Conservation (phyloP, 2,888 invertebrate genomes). For the Meandrusa payeni region DNA sequence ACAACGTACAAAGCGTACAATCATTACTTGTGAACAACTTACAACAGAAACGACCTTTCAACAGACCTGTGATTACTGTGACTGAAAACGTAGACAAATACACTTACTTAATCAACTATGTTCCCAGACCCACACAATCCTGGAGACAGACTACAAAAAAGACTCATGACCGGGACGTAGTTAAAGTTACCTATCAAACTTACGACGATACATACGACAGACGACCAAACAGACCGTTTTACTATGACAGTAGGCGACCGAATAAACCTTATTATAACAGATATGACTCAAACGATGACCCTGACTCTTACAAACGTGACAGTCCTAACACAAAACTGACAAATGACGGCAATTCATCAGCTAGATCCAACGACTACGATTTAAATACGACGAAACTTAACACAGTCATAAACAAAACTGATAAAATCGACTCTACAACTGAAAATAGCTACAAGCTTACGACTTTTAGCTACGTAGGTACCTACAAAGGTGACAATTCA, state of each 20-base stretch:
- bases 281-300: conserved; percentile 40
- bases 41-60: conserved; percentile 61
- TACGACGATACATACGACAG: conserved; percentile 68
- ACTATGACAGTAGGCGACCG: conserved; percentile 58
- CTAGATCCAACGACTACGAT: conserved; percentile 59
- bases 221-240: conserved; percentile 35
- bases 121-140: conserved; percentile 73
- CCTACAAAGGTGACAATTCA: conserved; percentile 53
- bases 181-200: conserved; percentile 72
- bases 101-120: conserved; percentile 75
- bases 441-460: conserved; percentile 68
- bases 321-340: conserved; percentile 46
- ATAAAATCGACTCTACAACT: conserved; percentile 47
- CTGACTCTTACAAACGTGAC: conserved; percentile 50
- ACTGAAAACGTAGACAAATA: conserved; percentile 74
- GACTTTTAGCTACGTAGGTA: conserved; percentile 75
- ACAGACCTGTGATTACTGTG: conserved; percentile 66
- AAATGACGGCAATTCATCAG: conserved; percentile 53
- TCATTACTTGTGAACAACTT: conserved; percentile 65
- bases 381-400: conserved; percentile 16
- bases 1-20: conserved; percentile 62
- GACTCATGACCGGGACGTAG: conserved; percentile 60
- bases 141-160: conserved; percentile 66
- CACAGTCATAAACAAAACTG: conserved; percentile 32
- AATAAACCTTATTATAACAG: conserved; percentile 62